Base-by-base conservation (phyloP, 2,888 invertebrate genomes). In the Branchipolynoe longqiensis region DNA sequence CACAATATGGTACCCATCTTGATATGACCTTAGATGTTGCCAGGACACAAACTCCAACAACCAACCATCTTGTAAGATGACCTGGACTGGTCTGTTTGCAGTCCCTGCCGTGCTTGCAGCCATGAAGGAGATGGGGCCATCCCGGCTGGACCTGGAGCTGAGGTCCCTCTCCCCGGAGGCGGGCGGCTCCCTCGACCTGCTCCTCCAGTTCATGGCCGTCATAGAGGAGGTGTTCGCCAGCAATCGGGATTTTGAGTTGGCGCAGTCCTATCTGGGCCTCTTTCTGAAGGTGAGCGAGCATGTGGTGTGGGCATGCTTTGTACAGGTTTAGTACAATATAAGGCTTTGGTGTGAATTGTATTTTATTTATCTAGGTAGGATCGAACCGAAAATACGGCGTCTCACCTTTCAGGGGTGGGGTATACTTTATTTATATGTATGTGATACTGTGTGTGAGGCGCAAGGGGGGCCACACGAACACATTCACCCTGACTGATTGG, bases 121-220 rank as follows among this genome's bases (percentile, higher is more conserved):
- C 87, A 90, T 97, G 83, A 97, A 97, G 92, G 93, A 94, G 0
- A 93, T 97, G 89, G 96, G 97, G 0, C 97, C 98, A 0, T 96
- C 97, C 0, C 95, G 96, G 89, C 96, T 98, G 36, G 98, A 99
- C 93, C 95, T 96, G 82, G 98, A 99, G 95, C 95, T 99, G 12
- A 96, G 96, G 86, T 96, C 96, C 25, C 94, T 99, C 90, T 95
- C 96, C 33, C 96, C 96, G 0, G 96, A 96, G 85, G 95, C 95
- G 0, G 97, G 96, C 4, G 97, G 96, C 0, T 96, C 96, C 0
- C 91, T 95, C 6, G 94, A 95, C 40, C 94, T 97, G 0, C 95
- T 98, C 96, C 93, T 95, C 48, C 96, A 96, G 89, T 98, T 98
- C 94, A 94, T 98, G 84, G 95, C 95, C 90, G 95, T 97, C 94